Evolutionary conservation across 1,140 invertebrate genomes (phyloP).

Genomic region (Apis laboriosa): DNA sequence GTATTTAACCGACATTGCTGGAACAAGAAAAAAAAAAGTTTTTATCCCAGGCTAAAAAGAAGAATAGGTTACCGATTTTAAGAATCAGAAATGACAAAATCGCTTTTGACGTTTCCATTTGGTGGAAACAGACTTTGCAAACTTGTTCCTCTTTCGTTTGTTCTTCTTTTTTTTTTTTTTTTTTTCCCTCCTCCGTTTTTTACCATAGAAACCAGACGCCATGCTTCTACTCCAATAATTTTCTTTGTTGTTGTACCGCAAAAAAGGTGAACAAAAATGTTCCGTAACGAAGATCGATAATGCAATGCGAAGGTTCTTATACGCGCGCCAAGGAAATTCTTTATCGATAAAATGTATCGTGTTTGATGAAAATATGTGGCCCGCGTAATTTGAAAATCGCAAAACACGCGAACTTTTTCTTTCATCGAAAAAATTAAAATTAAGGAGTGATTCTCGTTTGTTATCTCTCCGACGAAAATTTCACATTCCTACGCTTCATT

Average conservation of each 20-base stretch:
- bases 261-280: slow-evolving; percentile 30
- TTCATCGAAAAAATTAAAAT: too few species aligned
- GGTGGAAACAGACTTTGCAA: not conserved
- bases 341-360: not conserved
- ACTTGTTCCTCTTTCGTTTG: slow-evolving; percentile 7
- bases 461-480: too few species aligned
- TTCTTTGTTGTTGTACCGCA: slow-evolving; percentile 25
- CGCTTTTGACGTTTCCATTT: slow-evolving; percentile 15
- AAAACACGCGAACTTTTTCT: not conserved
- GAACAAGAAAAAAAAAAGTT: not conserved
- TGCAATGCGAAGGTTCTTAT: slow-evolving; percentile 8
- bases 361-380: not conserved
- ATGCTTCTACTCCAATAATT: slow-evolving; percentile 44
- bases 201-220: not conserved
- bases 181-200: not conserved
- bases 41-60: not conserved
- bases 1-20: not conserved
- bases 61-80: not conserved
- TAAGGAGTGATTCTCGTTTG: not conserved
- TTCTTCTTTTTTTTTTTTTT: not conserved
- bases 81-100: not conserved
- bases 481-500: too few species aligned
- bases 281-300: slow-evolving; percentile 33
- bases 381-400: not conserved
- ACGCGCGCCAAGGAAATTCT: not conserved